These are phyloP conservation scores for Nasonia vitripennis DNA, from an alignment of 1,140 invertebrate species.

Conservation along the genomic window DNA sequence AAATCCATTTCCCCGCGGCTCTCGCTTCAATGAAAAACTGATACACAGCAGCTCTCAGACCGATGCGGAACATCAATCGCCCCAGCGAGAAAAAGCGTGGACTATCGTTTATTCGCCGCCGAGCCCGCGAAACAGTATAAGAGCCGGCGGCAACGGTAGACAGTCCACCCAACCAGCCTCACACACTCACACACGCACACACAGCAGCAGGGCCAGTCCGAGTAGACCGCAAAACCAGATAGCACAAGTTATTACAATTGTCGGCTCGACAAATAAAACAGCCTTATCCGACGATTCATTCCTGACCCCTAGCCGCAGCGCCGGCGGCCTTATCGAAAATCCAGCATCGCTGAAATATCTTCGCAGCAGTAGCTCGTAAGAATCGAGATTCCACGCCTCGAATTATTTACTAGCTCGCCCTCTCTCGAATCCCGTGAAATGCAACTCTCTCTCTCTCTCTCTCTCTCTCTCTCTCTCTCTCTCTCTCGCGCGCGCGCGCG, in stretches of 20 bases:
- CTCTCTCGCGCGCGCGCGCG: too few species aligned
- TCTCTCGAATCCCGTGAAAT: constrained; percentile 10
- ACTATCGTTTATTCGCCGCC: too few species aligned
- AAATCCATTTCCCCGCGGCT: not conserved
- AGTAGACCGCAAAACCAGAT: constrained; percentile 3
- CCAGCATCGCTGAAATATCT: constrained; percentile 5
- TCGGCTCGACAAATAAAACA: not conserved
- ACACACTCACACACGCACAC: not conserved
- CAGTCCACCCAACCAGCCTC: not conserved
- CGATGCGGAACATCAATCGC: not conserved
- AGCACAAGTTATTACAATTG: constrained; percentile 24
- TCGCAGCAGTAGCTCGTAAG: not conserved
- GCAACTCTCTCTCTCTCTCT: not conserved
- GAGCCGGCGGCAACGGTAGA: not conserved
- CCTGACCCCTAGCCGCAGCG: not conserved
- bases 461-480: too few species aligned
- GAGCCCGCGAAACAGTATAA: not conserved
- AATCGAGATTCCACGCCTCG: constrained; percentile 13
- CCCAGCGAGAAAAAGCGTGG: too few species aligned
- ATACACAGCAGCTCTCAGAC: not conserved
- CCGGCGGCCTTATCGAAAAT: not conserved
- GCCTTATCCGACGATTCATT: constrained; percentile 19
- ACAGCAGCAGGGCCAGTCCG: not conserved
- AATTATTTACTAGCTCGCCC: not conserved
- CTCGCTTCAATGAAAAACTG: not conserved